phyloP scores from a whole-genome alignment of 2,888 invertebrate species.

The Nyleta sp. region DNA sequence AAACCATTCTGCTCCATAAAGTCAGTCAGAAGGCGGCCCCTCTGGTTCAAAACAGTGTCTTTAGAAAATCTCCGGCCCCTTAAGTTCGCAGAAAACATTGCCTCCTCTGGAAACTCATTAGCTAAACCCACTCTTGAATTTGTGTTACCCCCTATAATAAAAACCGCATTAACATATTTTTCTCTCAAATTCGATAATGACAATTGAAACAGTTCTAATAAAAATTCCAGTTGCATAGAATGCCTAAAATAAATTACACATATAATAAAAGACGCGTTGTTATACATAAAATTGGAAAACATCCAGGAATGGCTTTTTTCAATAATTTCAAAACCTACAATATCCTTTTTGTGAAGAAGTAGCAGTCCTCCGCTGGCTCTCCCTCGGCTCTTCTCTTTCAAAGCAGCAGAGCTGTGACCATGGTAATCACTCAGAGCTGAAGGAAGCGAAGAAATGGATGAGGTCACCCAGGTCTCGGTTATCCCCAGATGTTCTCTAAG shows the following conservation, averaged over 20 bases:
- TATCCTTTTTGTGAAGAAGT: no score
- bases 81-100: not conserved
- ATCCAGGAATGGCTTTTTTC: not conserved
- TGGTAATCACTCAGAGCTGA: no score
- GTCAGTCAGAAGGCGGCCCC: not conserved
- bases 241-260: not conserved
- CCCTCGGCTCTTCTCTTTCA: slow-evolving; percentile 6
- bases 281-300: not conserved
- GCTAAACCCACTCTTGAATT: slow-evolving; percentile 4
- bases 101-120: not conserved
- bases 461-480: no score
- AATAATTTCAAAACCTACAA: not conserved
- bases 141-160: slow-evolving; percentile 11
- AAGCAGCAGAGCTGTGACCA: not conserved
- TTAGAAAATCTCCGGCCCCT: not conserved
- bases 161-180: not conserved
- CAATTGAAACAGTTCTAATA: not conserved
- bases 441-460: no score
- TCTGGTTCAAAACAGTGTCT: not conserved
- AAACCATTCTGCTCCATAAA: slow-evolving; percentile 21
- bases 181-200: not conserved
- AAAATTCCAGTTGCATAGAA: not conserved
- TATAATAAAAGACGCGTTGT: not conserved
- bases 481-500: no score
- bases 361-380: not conserved